Base-by-base conservation (phyloP, 2,888 invertebrate genomes). In the Pachycephus smyrnensis region DNA sequence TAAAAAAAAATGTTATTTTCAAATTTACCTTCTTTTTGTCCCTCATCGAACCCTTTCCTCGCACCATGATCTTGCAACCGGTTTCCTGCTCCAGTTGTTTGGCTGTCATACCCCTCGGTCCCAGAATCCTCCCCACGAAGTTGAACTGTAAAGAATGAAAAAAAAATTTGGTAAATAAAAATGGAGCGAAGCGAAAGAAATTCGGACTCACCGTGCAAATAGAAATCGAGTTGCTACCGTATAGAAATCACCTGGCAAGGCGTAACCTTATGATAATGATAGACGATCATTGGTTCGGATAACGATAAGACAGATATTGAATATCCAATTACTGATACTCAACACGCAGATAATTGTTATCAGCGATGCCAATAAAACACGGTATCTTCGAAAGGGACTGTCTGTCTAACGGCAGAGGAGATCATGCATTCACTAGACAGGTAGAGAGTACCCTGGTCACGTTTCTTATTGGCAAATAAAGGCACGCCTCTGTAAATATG, bases 81-180 rank as follows among this genome's bases (percentile, higher is more conserved):
- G 99, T 99, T 94, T 99, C 99, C 93, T 99, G 98, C 93, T 99
- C 99, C 92, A 99, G 93, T 94, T 99, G 99, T 93, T 99, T 99
- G 77, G 99, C 99, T 85, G 99, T 99, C 99, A 99, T 99, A 87
- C 99, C 99, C 89, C 99, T 95, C 85, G 99, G 99, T 77, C 99
- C 99, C 91, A 99, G 94, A 94, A 99, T 99, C 94, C 99, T 95
- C 90, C 99, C 99, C 90, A 99, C 99, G 93, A 99, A 99, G 94
- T 99, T 99, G 93, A 99, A 99, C 99, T 99, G 96, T 82, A 97
- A 96, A 23, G 23, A 55, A 6, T 23, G 55, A 15, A 15, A 86
- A 86, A 90, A 91, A 89, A 86, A 55, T 23, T 23, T 55, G 2
- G 23, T 55, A 89, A 89, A 89, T 84, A 83, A 79, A 78, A 75